A percentile compares a stretch with the other conserved stretches of the same genome.
These are phyloP conservation scores for Meiosimyza platycephala DNA, from an alignment of 2,888 invertebrate species.

Conservation along the genomic window DNA sequence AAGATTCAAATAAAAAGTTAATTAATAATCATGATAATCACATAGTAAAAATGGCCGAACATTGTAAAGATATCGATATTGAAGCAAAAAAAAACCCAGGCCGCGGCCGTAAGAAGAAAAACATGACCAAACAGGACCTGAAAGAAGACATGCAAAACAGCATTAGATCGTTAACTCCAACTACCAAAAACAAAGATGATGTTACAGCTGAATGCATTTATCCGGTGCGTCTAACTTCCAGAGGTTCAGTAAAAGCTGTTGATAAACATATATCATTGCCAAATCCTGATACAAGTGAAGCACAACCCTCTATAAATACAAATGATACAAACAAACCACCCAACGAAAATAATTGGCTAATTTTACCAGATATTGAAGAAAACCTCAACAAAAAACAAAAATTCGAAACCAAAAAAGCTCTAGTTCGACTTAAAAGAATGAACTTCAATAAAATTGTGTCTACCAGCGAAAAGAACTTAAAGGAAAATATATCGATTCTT, in stretches of 20 bases:
- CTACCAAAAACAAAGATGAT: neutral
- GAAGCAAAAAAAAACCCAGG: neutral
- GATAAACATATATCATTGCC: too few relatives aligned
- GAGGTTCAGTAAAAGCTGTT: neutral
- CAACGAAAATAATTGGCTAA: neutral
- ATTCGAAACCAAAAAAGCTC: neutral
- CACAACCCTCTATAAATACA: too few relatives aligned
- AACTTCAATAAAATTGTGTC: neutral
- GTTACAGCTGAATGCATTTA: neutral
- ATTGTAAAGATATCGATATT: too few relatives aligned
- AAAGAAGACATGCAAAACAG: neutral
- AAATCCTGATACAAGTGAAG: too few relatives aligned
- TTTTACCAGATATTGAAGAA: neutral
- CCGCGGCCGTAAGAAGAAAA: conserved; percentile 6
- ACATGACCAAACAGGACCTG: neutral
- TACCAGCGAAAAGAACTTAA: neutral
- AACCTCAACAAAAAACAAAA: neutral
- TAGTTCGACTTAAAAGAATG: conserved; percentile 27
- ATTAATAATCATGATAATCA: neutral
- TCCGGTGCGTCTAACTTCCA: conserved; percentile 16
- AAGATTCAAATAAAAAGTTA: neutral
- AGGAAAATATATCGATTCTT: neutral
- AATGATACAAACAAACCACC: neutral
- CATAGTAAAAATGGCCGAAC: neutral
- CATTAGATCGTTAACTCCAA: neutral